phyloP scores from a whole-genome alignment of 2,797 vertebrate genomes.

The Malurus splendens region DNA sequence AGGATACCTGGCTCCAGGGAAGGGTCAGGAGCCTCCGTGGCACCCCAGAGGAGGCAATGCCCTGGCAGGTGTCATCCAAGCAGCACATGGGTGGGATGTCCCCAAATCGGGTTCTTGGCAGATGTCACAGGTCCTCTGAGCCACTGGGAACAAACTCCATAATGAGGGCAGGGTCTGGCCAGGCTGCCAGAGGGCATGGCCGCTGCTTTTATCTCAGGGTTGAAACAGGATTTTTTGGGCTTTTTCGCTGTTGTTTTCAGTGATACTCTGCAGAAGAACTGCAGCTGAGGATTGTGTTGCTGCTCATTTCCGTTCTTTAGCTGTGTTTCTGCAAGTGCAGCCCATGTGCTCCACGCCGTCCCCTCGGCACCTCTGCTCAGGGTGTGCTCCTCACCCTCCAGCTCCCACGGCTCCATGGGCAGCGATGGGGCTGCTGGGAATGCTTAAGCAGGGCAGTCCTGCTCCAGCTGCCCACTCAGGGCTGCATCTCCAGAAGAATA shows the following conservation, averaged over 20 bases:
- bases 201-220: not conserved
- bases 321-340: not conserved
- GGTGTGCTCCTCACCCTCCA: not conserved
- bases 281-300: not conserved
- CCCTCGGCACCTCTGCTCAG: fast-evolving
- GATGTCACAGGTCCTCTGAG: not conserved
- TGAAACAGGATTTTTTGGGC: not conserved
- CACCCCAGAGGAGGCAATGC: not conserved
- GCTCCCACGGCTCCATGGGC: not conserved
- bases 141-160: fast-evolving
- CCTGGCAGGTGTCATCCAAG: not conserved
- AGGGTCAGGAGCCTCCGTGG: not conserved
- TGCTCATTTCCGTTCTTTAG: not conserved
- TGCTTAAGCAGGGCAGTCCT: not conserved
- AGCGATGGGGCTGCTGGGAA: not conserved
- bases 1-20: fast-evolving
- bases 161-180: not conserved
- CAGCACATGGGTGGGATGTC: not conserved
- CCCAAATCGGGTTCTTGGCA: not conserved
- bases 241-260: not conserved
- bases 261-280: not conserved
- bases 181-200: not conserved
- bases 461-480: not conserved
- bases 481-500: not conserved
- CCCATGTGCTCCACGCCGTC: fast-evolving